Evolutionary conservation across 2,888 invertebrate species (phyloP).

Genomic region (Agrenia bidenticulata): DNA sequence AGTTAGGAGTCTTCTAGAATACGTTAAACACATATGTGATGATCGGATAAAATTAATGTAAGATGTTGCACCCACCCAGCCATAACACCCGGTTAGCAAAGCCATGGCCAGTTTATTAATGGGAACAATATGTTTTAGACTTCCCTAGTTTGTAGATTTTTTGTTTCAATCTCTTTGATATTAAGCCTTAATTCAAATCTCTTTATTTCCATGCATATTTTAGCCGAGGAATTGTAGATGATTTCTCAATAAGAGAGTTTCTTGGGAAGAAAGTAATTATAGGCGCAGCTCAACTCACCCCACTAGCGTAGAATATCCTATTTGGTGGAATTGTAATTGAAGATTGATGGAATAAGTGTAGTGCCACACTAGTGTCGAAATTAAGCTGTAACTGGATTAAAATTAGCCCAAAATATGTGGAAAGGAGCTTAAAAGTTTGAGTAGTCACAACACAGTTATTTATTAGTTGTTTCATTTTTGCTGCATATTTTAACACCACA

Average conservation of each 20-base stretch:
- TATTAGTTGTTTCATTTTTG: neutral
- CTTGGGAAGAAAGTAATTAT: too few relatives aligned
- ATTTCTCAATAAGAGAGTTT: too few relatives aligned
- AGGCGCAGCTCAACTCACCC: conserved; percentile 52
- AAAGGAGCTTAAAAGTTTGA: conserved; percentile 28
- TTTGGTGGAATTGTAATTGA: conserved; percentile 35
- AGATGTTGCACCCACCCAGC: neutral
- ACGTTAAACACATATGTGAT: too few relatives aligned
- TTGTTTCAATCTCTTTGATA: too few relatives aligned
- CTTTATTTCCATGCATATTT: too few relatives aligned
- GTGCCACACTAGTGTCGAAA: conserved; percentile 43
- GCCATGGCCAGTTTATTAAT: too few relatives aligned
- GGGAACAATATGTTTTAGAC: too few relatives aligned
- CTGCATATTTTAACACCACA: neutral
- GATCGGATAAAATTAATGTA: too few relatives aligned
- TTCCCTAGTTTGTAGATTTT: too few relatives aligned
- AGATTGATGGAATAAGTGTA: conserved; percentile 32
- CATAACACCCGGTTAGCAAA: too few relatives aligned
- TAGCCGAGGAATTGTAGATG: too few relatives aligned
- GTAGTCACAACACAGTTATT: neutral
- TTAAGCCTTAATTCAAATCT: too few relatives aligned
- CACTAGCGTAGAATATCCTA: conserved; percentile 51
- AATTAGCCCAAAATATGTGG: conserved; percentile 30
- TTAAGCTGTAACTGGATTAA: conserved; percentile 44
- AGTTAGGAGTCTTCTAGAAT: neutral